phyloP scores from a whole-genome alignment of 2,888 invertebrate species.

The Nymphalis c-album region DNA sequence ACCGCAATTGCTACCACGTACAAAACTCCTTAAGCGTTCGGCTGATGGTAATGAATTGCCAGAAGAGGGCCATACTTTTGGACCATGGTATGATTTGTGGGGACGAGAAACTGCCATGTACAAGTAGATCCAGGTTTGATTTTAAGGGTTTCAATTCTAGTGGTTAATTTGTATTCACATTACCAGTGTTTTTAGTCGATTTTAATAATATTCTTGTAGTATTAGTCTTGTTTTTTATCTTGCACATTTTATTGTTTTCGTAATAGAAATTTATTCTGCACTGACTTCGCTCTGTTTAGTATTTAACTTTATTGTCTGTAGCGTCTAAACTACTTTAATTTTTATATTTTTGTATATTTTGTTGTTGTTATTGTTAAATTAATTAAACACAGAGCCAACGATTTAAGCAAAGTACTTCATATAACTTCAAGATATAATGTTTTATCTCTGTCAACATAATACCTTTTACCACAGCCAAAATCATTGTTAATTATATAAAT shows the following conservation, averaged over 20 bases:
- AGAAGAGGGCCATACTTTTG: conserved; percentile 87
- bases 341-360: conserved; percentile 32
- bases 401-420: neutral
- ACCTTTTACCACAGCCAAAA: neutral
- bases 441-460: neutral
- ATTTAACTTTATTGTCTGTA: conserved; percentile 5
- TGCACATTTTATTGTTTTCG: conserved; percentile 19
- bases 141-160: conserved; percentile 33
- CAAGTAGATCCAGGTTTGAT: conserved; percentile 70
- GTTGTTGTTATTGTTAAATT: conserved; percentile 36
- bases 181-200: conserved; percentile 31
- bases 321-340: conserved; percentile 15
- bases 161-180: conserved; percentile 20
- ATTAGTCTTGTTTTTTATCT: conserved; percentile 14
- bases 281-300: conserved; percentile 7
- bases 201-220: conserved; percentile 18
- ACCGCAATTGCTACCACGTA: conserved; percentile 85
- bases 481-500: neutral
- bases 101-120: conserved; percentile 86
- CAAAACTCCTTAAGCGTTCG: conserved; percentile 84
- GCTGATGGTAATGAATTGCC: conserved; percentile 73
- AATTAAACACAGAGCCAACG: conserved; percentile 5
- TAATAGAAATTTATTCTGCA: conserved; percentile 18
- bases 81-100: conserved; percentile 95
- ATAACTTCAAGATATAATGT: neutral